phyloP scores from a whole-genome alignment of 2,888 invertebrate species.

The Sialis fuliginosa region DNA sequence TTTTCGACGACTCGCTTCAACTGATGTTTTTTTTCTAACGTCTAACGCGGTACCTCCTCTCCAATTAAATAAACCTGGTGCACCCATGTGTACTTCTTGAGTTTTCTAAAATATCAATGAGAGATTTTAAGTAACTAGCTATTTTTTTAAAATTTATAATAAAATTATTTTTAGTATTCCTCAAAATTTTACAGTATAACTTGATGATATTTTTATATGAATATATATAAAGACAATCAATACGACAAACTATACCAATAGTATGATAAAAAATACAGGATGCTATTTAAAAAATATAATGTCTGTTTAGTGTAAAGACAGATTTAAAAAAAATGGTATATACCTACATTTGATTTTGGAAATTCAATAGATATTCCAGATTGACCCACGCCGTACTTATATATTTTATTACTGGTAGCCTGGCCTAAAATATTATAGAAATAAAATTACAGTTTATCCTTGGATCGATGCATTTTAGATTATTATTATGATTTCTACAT shows the following conservation, averaged over 20 bases:
- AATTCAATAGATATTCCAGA: conserved; percentile 33
- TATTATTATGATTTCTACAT: neutral
- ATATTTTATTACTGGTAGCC: conserved; percentile 11
- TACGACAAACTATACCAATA: too few relatives aligned
- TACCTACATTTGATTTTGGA: conserved; percentile 16
- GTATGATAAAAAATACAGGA: too few relatives aligned
- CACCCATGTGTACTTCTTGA: conserved; percentile 31
- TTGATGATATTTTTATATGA: too few relatives aligned
- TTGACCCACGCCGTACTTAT: conserved; percentile 32
- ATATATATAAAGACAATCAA: too few relatives aligned
- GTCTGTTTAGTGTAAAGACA: too few relatives aligned
- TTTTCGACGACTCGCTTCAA: neutral
- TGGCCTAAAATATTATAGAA: neutral
- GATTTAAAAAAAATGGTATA: neutral
- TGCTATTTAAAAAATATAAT: neutral
- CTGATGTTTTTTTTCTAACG: conserved; percentile 10
- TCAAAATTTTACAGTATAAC: too few relatives aligned
- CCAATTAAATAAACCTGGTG: conserved; percentile 43
- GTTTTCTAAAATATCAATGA: neutral
- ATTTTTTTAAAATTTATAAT: neutral
- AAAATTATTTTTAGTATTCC: too few relatives aligned
- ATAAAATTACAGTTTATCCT: too few relatives aligned
- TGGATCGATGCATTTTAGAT: neutral
- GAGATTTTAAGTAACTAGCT: neutral
- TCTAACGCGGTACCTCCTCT: conserved; percentile 25